Percentiles rank a stretch among this genome's conserved stretches.
phyloP scores from a whole-genome alignment of 2,888 invertebrate genomes.

The Drosophila emarginata region DNA sequence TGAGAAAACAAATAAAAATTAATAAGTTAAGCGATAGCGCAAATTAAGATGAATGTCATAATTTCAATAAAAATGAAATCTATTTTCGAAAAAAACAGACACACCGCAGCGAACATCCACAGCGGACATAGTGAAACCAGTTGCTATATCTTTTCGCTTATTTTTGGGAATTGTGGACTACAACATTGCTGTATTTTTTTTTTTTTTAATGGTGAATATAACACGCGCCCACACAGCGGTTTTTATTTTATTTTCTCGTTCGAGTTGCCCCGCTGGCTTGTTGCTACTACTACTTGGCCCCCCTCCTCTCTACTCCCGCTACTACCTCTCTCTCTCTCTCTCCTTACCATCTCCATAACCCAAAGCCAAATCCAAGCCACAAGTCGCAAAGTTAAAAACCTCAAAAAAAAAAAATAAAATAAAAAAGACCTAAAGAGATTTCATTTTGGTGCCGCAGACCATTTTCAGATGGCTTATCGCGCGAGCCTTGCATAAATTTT shows the following conservation, averaged over 20 bases:
- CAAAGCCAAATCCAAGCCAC: neutral
- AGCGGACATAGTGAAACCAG: conserved; percentile 45
- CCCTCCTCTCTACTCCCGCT: too few relatives aligned
- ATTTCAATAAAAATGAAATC: conserved; percentile 76
- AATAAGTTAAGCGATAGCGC: conserved; percentile 70
- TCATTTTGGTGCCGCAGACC: conserved; percentile 19
- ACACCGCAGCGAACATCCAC: too few relatives aligned
- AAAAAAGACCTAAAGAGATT: conserved; percentile 20
- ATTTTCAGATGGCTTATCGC: conserved; percentile 64
- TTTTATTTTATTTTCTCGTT: neutral
- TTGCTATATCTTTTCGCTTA: conserved; percentile 37
- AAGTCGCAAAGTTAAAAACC: too few relatives aligned
- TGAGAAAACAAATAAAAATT: conserved; percentile 46
- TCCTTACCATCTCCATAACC: neutral
- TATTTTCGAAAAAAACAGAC: conserved; percentile 56
- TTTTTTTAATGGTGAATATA: conserved; percentile 52
- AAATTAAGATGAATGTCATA: conserved; percentile 79
- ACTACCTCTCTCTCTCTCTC: too few relatives aligned
- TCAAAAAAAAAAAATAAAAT: too few relatives aligned
- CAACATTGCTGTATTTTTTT: conserved; percentile 11
- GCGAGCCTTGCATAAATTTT: conserved; percentile 69
- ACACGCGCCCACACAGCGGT: conserved; percentile 70
- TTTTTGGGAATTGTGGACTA: conserved; percentile 34
- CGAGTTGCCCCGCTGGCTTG: conserved; percentile 10
- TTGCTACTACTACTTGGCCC: too few relatives aligned